Evolutionary conservation across 1,140 invertebrate species (phyloP).

Genomic region (Nasonia longicornis): DNA sequence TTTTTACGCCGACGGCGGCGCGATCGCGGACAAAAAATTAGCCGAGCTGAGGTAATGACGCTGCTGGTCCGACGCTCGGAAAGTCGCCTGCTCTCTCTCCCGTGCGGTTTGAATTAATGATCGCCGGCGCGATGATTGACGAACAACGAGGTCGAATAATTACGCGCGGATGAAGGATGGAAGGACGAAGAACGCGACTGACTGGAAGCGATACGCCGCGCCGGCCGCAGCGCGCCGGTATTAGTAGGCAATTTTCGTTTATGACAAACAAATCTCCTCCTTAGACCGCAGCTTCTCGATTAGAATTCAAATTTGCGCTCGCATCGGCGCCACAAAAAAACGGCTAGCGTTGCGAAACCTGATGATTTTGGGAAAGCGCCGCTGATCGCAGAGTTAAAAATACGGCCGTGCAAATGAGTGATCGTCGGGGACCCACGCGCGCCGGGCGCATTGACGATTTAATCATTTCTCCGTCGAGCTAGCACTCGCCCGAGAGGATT

Average conservation of each 20-base stretch:
- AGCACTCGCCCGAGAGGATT: not conserved
- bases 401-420: not conserved
- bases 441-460: not conserved
- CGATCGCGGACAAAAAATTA: constrained; percentile 15
- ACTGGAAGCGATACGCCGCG: not conserved
- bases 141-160: constrained; percentile 28
- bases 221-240: not conserved
- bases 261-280: not conserved
- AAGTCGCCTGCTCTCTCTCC: not conserved
- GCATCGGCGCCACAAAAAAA: too few relatives aligned
- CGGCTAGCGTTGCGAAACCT: too few relatives aligned
- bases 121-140: constrained; percentile 19
- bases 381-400: too few relatives aligned
- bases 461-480: not conserved
- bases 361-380: too few relatives aligned
- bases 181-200: constrained; percentile 2
- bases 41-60: constrained; percentile 19
- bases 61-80: not conserved
- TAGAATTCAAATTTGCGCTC: not conserved
- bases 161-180: constrained; percentile 3
- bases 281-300: not conserved
- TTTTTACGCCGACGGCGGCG: not conserved
- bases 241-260: constrained; percentile 6
- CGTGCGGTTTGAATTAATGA: constrained; percentile 32
- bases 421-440: not conserved